Base-by-base conservation (phyloP, 2,888 invertebrate species). In the Epinotia nisella region DNA sequence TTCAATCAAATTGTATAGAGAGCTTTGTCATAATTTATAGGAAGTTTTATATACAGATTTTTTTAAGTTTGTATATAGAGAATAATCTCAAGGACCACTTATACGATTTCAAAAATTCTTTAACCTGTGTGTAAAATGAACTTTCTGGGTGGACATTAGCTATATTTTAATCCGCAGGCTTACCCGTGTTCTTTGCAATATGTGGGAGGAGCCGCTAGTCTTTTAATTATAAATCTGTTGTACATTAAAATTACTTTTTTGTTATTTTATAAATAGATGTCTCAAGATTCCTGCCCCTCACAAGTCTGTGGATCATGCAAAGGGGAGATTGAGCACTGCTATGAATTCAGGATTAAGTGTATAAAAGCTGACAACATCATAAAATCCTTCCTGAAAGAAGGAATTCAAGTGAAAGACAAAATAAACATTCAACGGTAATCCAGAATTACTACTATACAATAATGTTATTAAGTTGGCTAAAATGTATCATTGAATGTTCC, bases 311-410 rank as follows among this genome's bases (percentile, higher is more conserved):
- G 79, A 39, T 21, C 73, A 1, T 92, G 92, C 76, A 81, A 83
- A 74, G 75, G 71, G 35, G 83, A 87, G 75, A 76, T 94, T 3
- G 75, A 87, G 11, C 83, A 88, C 67, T 88, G 85, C 74, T 90
- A 88, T 78, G 81, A 87, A n/a, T 94, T 94, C 77, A 93, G 89
- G 77, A 78, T 79, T n/a, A 91, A 90, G 79, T 92, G 93, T 76
- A 85, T 89, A 66, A 87, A 87, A 35, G 87, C 94, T 3, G 86
- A 93, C 74, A 81, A 76, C 64, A 82, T 82, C 70, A 82, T 91
- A 64, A 87, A 83, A 76, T 83, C 88, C 29, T 77, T 90, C 45
- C 66, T 87, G 15, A 86, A 81, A 72, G 80, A 79, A 55, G 82
- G 83, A 73, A 81, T 84, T 70, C 58, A 77, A 61, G 67, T 74